Conservation (phyloP, 2,797 vertebrate species). For the Kryptopterus vitreolus region DNA sequence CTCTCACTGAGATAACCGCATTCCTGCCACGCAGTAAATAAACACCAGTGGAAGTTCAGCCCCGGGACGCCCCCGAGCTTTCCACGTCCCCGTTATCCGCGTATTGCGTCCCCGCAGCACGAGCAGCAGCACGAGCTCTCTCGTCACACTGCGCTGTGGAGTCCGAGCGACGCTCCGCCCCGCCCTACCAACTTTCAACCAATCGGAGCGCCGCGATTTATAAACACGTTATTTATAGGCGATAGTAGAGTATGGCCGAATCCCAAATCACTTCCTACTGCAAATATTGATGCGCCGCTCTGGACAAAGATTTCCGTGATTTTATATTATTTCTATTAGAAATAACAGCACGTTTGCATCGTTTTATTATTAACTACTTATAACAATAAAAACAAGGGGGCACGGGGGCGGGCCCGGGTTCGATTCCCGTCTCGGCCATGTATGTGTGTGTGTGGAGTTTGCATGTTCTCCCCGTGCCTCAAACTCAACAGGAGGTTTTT, state of each 20-base stretch:
- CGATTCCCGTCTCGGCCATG: too few relatives aligned
- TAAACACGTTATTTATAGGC: slow-evolving; percentile 35
- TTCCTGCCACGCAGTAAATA: not conserved
- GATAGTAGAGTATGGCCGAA: slow-evolving; percentile 14
- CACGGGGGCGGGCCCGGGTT: too few relatives aligned
- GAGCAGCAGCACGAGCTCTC: slow-evolving; percentile 21
- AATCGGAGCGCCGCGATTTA: slow-evolving; percentile 42
- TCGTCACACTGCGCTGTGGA: slow-evolving; percentile 9
- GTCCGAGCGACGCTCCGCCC: slow-evolving; percentile 37
- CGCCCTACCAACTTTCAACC: slow-evolving; percentile 46
- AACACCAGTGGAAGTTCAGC: not conserved
- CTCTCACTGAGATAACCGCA: not conserved
- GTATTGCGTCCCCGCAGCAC: slow-evolving; percentile 10
- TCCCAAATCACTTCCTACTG: slow-evolving; percentile 23
- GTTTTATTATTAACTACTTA: too few relatives aligned
- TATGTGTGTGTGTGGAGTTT: too few relatives aligned
- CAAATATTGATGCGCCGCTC: not conserved
- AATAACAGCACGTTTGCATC: not conserved
- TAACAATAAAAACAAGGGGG: too few relatives aligned
- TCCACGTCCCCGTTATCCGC: slow-evolving; percentile 40
- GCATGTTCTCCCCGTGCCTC: too few relatives aligned
- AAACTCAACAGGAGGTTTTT: too few relatives aligned
- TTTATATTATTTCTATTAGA: not conserved
- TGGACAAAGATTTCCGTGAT: too few relatives aligned
- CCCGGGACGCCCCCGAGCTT: not conserved